Conservation (phyloP, 1,140 invertebrate genomes). For the Zaprionus africanus region DNA sequence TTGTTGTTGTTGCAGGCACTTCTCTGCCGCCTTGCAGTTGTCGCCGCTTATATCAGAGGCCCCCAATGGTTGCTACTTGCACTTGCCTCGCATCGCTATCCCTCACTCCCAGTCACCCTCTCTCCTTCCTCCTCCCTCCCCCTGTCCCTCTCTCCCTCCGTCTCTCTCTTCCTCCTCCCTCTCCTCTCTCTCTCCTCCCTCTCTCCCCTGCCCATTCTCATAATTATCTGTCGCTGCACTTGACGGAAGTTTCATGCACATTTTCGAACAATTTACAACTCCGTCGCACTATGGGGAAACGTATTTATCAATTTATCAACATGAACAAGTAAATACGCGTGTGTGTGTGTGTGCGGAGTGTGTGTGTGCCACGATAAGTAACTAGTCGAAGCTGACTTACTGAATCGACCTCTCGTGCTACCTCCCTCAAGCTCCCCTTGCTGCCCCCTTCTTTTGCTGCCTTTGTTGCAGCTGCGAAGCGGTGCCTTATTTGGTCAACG, state of each 20-base stretch:
- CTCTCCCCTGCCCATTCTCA: neutral
- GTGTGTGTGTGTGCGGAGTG: neutral
- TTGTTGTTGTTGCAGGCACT: slow-evolving; percentile 1
- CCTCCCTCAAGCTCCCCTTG: neutral
- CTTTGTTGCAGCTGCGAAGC: slow-evolving; percentile 57
- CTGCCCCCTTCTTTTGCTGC: neutral
- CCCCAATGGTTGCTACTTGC: slow-evolving; percentile 15
- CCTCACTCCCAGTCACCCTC: neutral
- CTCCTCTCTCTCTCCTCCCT: no score
- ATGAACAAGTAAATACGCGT: slow-evolving; percentile 17
- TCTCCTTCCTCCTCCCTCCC: no score
- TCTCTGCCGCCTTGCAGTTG: neutral
- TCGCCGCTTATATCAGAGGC: slow-evolving; percentile 22
- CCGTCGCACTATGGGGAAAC: slow-evolving; percentile 1
- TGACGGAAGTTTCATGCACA: slow-evolving; percentile 65
- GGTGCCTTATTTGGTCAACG: slow-evolving; percentile 63
- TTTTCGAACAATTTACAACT: slow-evolving; percentile 34
- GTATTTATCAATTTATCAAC: slow-evolving; percentile 62
- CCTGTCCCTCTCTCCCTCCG: no score
- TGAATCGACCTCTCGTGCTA: neutral
- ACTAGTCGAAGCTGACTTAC: neutral
- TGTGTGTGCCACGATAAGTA: slow-evolving; percentile 12
- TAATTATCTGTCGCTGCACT: slow-evolving; percentile 57
- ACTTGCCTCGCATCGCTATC: no score
- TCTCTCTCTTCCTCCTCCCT: neutral